Evolutionary conservation across 2,113 vertebrate species (phyloP), one percentile per base, ranked within the genome.

Genomic region (Sinocyclocheilus rhinocerous): DNA sequence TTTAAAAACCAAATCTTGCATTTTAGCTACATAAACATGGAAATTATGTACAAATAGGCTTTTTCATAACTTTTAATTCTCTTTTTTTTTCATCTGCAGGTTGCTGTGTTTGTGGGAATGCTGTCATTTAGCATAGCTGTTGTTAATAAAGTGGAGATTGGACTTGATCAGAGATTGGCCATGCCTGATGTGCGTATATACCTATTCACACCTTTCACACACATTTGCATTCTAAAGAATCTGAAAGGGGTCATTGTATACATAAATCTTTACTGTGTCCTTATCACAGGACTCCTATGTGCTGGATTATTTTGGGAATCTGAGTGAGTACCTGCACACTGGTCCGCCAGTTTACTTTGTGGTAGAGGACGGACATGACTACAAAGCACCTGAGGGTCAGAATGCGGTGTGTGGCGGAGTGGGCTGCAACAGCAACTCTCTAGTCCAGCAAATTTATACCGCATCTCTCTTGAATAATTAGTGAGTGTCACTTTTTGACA

Each of bases 291-390:
- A 99, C 91, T 99, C 98, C 0, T 99, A 98, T 0, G 90, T 99
- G 72, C 86, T 96, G 84, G 87, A 96, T 24, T 99, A 99, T 90
- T 99, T 99, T 89, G 93, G 89, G 63, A 95, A 97, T 59, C 33
- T 99, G 8, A 92, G 88, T n/a, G 90, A 91, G 85, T 99, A 96
- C 87, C 93, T 99, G 77, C 96, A 99, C 61, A 95, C 96, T 0
- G 98, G 98, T 6, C 95, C 98, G 0, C 98, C 98, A 0, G 96
- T 99, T 42, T 99, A 99, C 94, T 99, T 99, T 0, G 97, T 99
- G 89, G 90, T 99, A 11, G 94, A 98, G 88, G 97, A 98, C 0
- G 97, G 98, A 16, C 95, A 97, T 15, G 91, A 99, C 91, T 99
- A 99, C 90, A 96, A 92, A 0, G 95, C 95, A 45, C 59, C 69